Conservation (phyloP, 2,113 vertebrate genomes). For the Cottus gobio region DNA sequence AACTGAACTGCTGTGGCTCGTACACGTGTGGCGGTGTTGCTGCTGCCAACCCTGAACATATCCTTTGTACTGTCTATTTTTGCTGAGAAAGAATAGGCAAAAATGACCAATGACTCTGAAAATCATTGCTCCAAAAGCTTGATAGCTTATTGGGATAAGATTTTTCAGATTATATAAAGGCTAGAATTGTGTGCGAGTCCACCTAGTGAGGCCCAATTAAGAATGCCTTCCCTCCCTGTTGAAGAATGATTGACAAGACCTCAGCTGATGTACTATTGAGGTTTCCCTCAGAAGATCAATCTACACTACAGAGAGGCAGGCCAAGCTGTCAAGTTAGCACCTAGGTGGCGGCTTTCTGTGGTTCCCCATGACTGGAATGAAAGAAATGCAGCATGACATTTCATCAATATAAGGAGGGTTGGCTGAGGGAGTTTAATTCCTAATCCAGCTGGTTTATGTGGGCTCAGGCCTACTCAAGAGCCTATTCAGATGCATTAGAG, state of each 20-base stretch:
- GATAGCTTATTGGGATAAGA: background rate
- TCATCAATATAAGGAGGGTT: conserved; percentile 76
- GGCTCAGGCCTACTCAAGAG: conserved; percentile 69
- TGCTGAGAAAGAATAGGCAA: background rate
- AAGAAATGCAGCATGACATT: conserved; percentile 81
- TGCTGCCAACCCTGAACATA: too few relatives aligned
- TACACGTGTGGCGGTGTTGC: background rate
- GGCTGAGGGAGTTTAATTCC: conserved; percentile 71
- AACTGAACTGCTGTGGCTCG: background rate
- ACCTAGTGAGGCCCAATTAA: conserved; percentile 23
- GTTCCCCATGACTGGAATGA: conserved; percentile 74
- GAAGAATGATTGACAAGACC: conserved; percentile 58
- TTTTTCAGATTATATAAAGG: conserved; percentile 20
- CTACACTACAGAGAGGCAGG: conserved; percentile 36
- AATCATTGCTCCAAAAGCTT: background rate
- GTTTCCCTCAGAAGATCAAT: conserved; percentile 56
- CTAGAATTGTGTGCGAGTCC: background rate
- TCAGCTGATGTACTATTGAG: conserved; percentile 46
- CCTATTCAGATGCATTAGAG: conserved; percentile 74
- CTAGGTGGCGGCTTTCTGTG: conserved; percentile 61
- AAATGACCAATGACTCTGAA: background rate
- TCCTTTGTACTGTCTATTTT: background rate
- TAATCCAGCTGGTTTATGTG: conserved; percentile 81
- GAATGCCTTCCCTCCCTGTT: conserved; percentile 58
- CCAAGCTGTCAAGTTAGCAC: conserved; percentile 78